phyloP scores from a whole-genome alignment of 1,140 invertebrate species.

The Nixonia krombeini region DNA sequence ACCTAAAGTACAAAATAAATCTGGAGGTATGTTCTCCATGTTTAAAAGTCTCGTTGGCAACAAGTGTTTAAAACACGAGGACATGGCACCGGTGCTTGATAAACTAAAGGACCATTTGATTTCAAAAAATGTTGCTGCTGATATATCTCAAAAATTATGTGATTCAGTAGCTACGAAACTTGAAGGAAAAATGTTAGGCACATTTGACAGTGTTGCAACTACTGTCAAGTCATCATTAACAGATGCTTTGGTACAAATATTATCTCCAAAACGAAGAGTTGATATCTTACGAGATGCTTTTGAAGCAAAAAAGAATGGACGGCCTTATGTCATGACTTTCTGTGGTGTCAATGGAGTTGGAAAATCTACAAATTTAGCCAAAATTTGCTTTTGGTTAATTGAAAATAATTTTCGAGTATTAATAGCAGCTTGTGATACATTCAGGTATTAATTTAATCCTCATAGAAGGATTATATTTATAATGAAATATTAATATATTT shows the following conservation, averaged over 20 bases:
- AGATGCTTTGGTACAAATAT: constrained; percentile 89
- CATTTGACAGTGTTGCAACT: constrained; percentile 90
- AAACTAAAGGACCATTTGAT: constrained; percentile 98
- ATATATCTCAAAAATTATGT: constrained; percentile 95
- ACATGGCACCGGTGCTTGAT: constrained; percentile 90
- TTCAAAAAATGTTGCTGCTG: constrained; percentile 96
- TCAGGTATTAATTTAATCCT: too few relatives aligned
- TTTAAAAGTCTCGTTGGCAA: constrained; percentile 91
- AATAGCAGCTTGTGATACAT: constrained; percentile 99
- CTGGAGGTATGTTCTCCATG: constrained; percentile 82
- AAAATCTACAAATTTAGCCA: constrained; percentile 99
- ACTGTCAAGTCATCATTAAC: constrained; percentile 87
- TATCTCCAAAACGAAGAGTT: constrained; percentile 94
- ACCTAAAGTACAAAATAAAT: constrained; percentile 66
- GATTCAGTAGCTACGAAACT: constrained; percentile 94
- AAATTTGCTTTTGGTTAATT: constrained; percentile 99
- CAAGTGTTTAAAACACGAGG: constrained; percentile 80
- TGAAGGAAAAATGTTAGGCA: constrained; percentile 94
- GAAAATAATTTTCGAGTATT: constrained; percentile 97
- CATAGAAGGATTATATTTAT: too few relatives aligned
- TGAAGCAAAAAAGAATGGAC: constrained; percentile 84
- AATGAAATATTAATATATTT: too few relatives aligned
- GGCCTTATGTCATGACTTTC: constrained; percentile 97
- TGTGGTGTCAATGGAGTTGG: constrained; percentile 99
- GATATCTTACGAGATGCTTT: constrained; percentile 97